phyloP scores from a whole-genome alignment of 2,888 invertebrate genomes.

The Caenorhabditis sp. region DNA sequence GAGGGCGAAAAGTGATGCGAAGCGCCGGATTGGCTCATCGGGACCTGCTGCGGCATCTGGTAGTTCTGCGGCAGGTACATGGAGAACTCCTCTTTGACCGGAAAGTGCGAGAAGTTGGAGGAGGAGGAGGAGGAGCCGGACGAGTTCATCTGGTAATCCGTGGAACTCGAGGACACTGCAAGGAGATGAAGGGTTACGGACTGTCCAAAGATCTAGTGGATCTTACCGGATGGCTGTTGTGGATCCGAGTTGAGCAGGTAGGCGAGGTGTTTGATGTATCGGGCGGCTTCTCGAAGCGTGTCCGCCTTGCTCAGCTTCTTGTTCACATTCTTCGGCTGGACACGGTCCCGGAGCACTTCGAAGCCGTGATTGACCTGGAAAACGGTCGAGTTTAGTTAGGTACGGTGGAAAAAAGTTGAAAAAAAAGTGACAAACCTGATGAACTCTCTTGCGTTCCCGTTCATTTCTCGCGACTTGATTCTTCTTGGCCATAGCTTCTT shows the following conservation, averaged over 20 bases:
- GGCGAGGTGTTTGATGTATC: slow-evolving; percentile 61
- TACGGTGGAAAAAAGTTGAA: not conserved
- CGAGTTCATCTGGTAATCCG: slow-evolving; percentile 5
- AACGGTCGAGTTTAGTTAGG: not conserved
- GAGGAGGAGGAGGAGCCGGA: not conserved
- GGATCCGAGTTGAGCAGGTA: slow-evolving; percentile 36
- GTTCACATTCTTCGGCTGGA: slow-evolving; percentile 45
- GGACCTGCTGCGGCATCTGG: not conserved
- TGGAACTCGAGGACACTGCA: slow-evolving; percentile 23
- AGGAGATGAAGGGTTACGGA: not conserved
- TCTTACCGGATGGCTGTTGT: slow-evolving; percentile 30
- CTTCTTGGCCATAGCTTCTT: slow-evolving; percentile 50
- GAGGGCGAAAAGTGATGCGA: not conserved
- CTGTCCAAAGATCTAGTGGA: not conserved
- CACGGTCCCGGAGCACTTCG: slow-evolving; percentile 56
- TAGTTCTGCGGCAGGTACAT: slow-evolving; percentile 20
- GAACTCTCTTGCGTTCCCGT: slow-evolving; percentile 64
- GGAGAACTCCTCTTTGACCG: slow-evolving; percentile 21
- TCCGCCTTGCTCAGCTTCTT: slow-evolving; percentile 70
- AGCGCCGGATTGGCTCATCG: no score
- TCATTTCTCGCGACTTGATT: slow-evolving; percentile 64
- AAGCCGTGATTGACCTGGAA: slow-evolving; percentile 66
- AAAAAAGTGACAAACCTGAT: slow-evolving; percentile 49
- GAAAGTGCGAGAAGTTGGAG: slow-evolving; percentile 4
- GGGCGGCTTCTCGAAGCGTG: slow-evolving; percentile 64